phyloP scores from a whole-genome alignment of 2,113 vertebrate genomes.

The Nansenia antarctica region DNA sequence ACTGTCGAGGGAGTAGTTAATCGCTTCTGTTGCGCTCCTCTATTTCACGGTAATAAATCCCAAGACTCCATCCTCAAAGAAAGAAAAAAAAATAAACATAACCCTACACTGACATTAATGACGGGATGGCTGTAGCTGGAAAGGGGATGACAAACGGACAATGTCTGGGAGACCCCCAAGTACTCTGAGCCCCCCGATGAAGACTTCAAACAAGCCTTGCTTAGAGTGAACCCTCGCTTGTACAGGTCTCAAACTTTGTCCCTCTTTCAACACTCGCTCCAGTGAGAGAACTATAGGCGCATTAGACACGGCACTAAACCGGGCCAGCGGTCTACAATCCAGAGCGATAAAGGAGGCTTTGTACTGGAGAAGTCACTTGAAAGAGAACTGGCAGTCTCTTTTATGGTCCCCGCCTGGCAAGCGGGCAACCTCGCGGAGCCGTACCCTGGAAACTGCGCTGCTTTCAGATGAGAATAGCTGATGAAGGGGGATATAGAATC shows the following conservation, averaged over 20 bases:
- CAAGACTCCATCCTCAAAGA: slow-evolving; percentile 11
- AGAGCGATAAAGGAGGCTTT: slow-evolving; percentile 76
- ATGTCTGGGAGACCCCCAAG: slow-evolving; percentile 52
- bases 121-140: slow-evolving; percentile 40
- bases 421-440: slow-evolving; percentile 63
- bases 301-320: slow-evolving; percentile 82
- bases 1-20: slow-evolving; percentile 21
- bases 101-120: slow-evolving; percentile 40
- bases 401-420: slow-evolving; percentile 70
- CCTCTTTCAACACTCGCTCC: slow-evolving; percentile 69
- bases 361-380: slow-evolving; percentile 79
- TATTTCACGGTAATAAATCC: slow-evolving; percentile 37
- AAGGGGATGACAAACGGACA: slow-evolving; percentile 40
- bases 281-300: slow-evolving; percentile 69
- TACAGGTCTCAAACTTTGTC: slow-evolving; percentile 81
- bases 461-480: slow-evolving; percentile 73
- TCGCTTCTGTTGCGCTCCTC: slow-evolving; percentile 44
- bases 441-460: slow-evolving; percentile 65
- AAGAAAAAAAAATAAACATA: not conserved
- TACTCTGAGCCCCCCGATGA: slow-evolving; percentile 61
- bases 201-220: slow-evolving; percentile 68
- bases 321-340: slow-evolving; percentile 75
- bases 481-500: slow-evolving; percentile 41
- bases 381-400: slow-evolving; percentile 79
- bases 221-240: slow-evolving; percentile 73